Evolutionary conservation across 2,888 invertebrate species (phyloP).

Genomic region (Eupithecia centaureata): DNA sequence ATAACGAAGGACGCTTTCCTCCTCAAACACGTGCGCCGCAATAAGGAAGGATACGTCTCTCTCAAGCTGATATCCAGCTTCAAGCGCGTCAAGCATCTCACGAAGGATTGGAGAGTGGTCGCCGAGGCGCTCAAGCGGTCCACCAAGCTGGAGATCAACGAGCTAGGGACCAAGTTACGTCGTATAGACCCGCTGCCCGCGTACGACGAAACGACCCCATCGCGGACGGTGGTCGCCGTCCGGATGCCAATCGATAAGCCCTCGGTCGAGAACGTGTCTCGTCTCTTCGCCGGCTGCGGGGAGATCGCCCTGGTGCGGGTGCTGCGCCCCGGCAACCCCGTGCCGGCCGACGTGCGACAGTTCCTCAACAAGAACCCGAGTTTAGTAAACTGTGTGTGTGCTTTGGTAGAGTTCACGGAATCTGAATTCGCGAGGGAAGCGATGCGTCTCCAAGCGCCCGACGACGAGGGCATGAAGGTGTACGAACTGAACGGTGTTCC

Average conservation of each 20-base stretch:
- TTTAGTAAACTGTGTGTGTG: slow-evolving; percentile 93
- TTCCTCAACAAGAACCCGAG: slow-evolving; percentile 96
- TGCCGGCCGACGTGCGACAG: slow-evolving; percentile 95
- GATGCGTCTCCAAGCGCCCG: slow-evolving; percentile 85
- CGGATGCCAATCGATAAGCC: slow-evolving; percentile 93
- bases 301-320: slow-evolving; percentile 95
- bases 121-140: slow-evolving; percentile 92
- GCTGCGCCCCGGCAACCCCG: slow-evolving; percentile 93
- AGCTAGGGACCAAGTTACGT: slow-evolving; percentile 94
- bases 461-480: slow-evolving; percentile 87
- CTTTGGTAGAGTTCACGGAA: slow-evolving; percentile 95
- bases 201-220: slow-evolving; percentile 96
- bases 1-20: slow-evolving; percentile 98
- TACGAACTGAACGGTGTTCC: slow-evolving; percentile 89
- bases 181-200: slow-evolving; percentile 93
- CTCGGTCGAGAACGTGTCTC: slow-evolving; percentile 95
- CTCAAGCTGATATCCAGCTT: slow-evolving; percentile 97
- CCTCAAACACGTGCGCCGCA: slow-evolving; percentile 96
- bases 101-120: slow-evolving; percentile 97
- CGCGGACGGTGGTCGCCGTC: slow-evolving; percentile 94
- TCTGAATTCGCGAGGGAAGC: slow-evolving; percentile 94
- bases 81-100: slow-evolving; percentile 96
- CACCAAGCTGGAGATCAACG: slow-evolving; percentile 93
- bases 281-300: slow-evolving; percentile 94
- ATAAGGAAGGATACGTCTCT: slow-evolving; percentile 98